These are phyloP conservation scores for Apamea crenata DNA, from an alignment of 2,888 invertebrate genomes.

Conservation along the genomic window DNA sequence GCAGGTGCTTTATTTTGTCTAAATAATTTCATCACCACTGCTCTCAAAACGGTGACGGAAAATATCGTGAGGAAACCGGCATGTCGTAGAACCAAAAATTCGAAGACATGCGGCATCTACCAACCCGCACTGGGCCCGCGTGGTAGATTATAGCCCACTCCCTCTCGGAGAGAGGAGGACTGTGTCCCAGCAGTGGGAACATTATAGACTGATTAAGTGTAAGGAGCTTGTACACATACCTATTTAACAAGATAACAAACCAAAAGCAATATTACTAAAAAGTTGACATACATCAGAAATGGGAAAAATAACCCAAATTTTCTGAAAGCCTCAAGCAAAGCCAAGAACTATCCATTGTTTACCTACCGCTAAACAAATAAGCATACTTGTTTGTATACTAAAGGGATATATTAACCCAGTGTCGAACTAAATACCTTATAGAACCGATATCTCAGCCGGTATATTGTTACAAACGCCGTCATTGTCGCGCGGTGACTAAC, in stretches of 20 bases:
- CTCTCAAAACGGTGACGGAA: too few species aligned
- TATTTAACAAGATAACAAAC: neutral
- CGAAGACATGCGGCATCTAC: too few species aligned
- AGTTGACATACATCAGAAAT: neutral
- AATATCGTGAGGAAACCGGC: too few species aligned
- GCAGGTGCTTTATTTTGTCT: too few species aligned
- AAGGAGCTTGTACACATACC: neutral
- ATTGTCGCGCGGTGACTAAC: conserved; percentile 74
- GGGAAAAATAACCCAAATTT: neutral
- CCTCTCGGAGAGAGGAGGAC: too few species aligned
- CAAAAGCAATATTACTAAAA: neutral
- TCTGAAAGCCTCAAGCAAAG: neutral
- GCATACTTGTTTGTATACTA: conserved; percentile 15
- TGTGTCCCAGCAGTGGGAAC: too few species aligned
- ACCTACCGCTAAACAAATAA: conserved; percentile 6
- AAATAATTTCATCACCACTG: too few species aligned
- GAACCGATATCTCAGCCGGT: conserved; percentile 64
- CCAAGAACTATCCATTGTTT: neutral
- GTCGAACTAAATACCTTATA: conserved; percentile 67
- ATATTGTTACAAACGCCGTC: conserved; percentile 65
- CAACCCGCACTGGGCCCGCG: too few species aligned
- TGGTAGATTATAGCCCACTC: too few species aligned
- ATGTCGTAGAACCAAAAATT: too few species aligned
- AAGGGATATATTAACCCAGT: conserved; percentile 59
- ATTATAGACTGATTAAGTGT: too few species aligned